Conservation (phyloP, 2,113 vertebrate species). For the Cnemophilus loriae region DNA sequence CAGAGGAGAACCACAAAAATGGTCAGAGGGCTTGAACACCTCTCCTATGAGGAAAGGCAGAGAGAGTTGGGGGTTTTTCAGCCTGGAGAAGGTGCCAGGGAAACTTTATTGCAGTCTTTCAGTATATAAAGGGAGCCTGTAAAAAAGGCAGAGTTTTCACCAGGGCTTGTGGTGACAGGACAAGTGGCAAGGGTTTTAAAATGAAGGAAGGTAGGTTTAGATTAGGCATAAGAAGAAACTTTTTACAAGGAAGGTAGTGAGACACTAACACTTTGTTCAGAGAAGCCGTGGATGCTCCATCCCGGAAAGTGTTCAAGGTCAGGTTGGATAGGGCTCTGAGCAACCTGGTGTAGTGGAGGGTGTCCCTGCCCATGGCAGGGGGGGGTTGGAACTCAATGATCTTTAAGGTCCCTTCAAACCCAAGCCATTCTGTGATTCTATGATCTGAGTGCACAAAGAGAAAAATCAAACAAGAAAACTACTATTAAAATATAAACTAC, state of each 20-base stretch:
- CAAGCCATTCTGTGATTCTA: neutral
- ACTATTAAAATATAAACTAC: neutral
- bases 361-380: neutral
- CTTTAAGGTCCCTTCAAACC: neutral
- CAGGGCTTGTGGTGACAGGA: neutral
- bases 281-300: neutral
- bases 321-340: neutral
- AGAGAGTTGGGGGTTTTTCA: neutral
- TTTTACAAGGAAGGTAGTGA: neutral
- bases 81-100: neutral
- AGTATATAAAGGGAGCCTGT: neutral
- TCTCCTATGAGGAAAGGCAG: neutral
- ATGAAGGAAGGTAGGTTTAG: neutral
- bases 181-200: neutral
- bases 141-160: neutral
- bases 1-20: neutral
- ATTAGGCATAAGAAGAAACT: neutral
- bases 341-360: neutral
- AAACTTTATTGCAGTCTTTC: neutral
- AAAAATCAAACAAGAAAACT: neutral
- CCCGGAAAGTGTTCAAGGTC: neutral
- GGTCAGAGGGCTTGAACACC: neutral
- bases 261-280: neutral
- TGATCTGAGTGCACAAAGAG: neutral
- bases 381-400: neutral